These are phyloP conservation scores for Phoeniculus purpureus DNA, from an alignment of 2,797 vertebrate species.

Conservation along the genomic window DNA sequence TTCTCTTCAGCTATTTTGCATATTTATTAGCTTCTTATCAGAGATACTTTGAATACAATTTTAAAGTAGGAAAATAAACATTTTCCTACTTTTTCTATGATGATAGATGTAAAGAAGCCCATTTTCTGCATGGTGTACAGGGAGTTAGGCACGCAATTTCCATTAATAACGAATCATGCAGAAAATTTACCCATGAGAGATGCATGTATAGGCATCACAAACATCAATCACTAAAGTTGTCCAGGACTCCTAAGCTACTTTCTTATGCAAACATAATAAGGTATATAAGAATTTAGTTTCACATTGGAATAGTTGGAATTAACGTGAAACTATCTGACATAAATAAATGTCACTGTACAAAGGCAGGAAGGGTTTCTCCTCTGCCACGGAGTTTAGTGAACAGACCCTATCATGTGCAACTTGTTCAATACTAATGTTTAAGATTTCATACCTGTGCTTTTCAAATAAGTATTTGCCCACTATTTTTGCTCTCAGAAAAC, in stretches of 20 bases:
- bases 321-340: neutral
- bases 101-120: neutral
- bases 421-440: neutral
- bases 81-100: constrained; percentile 33
- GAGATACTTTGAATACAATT: constrained; percentile 27
- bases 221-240: constrained; percentile 24
- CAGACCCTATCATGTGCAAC: neutral
- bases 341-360: neutral
- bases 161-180: constrained; percentile 28
- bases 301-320: neutral
- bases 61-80: constrained; percentile 41
- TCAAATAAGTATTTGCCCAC: neutral
- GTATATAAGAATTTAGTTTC: neutral
- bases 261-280: neutral
- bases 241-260: neutral
- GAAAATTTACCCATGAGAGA: constrained; percentile 20
- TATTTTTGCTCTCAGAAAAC: neutral
- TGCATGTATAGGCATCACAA: neutral
- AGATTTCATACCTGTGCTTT: neutral
- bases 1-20: constrained; percentile 26
- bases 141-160: constrained; percentile 5
- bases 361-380: neutral
- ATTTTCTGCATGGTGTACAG: constrained; percentile 21
- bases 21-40: constrained; percentile 53
- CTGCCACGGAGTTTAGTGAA: neutral